Conservation (phyloP, 1,140 invertebrate species). For the Lerema accius region DNA sequence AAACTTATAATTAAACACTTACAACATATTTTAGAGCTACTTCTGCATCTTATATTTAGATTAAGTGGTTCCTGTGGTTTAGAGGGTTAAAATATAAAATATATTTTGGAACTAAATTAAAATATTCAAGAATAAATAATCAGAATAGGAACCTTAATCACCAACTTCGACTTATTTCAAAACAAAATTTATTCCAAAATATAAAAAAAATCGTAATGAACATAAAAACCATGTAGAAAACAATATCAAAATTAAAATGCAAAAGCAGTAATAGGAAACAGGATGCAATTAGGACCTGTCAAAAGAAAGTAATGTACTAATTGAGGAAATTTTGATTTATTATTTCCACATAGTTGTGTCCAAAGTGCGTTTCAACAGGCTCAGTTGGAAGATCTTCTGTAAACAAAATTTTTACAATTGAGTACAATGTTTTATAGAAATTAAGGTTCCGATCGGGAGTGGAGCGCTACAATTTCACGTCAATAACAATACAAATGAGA, state of each 20-base stretch:
- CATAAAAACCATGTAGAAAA: conserved; percentile 80
- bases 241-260: conserved; percentile 57
- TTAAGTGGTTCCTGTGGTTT: conserved; percentile 15
- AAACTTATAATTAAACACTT: conserved; percentile 19
- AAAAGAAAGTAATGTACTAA: conserved; percentile 78
- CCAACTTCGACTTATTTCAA: conserved; percentile 69
- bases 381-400: conserved; percentile 77
- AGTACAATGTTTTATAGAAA: conserved; percentile 63
- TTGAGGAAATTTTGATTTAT: conserved; percentile 81
- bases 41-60: conserved; percentile 25
- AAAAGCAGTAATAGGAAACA: conserved; percentile 74
- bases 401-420: conserved; percentile 79
- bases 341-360: conserved; percentile 82
- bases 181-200: conserved; percentile 81
- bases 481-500: conserved; percentile 80
- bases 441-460: conserved; percentile 81
- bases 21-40: conserved; percentile 21
- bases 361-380: conserved; percentile 78
- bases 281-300: conserved; percentile 75
- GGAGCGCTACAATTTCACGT: conserved; percentile 73
- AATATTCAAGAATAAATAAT: conserved; percentile 18
- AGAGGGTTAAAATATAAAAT: conserved; percentile 1
- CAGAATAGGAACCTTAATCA: conserved; percentile 78
- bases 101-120: conserved; percentile 2
- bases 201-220: conserved; percentile 78